Evolutionary conservation across 1,140 invertebrate genomes (phyloP).

Genomic region (Zaprionus gabonicus): DNA sequence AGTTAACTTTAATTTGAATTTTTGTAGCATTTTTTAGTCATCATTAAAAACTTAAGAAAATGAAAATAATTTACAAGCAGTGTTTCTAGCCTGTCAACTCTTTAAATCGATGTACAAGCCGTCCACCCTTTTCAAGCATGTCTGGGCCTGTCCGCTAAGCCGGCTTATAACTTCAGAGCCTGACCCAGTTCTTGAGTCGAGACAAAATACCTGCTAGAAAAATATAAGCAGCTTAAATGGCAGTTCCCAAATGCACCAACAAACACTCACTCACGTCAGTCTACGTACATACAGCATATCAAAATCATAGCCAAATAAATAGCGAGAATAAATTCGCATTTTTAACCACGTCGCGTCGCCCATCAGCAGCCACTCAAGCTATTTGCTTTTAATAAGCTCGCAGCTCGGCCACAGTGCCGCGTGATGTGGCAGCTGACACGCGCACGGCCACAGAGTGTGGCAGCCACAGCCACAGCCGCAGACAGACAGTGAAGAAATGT

Average conservation of each 20-base stretch:
- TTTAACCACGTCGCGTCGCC: constrained; percentile 24
- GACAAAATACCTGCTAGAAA: not conserved
- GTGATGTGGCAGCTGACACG: constrained; percentile 41
- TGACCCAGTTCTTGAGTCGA: not conserved
- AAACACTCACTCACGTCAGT: constrained; percentile 2
- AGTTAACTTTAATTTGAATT: no score
- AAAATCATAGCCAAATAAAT: constrained; percentile 34
- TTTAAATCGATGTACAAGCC: not conserved
- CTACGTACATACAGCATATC: not conserved
- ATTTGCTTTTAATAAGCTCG: constrained; percentile 47
- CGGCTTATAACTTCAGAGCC: constrained; percentile 4
- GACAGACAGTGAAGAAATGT: constrained; percentile 15
- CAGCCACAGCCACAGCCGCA: constrained; percentile 13
- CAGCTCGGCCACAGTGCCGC: constrained; percentile 38
- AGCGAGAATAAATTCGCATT: constrained; percentile 21
- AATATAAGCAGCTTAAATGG: constrained; percentile 2
- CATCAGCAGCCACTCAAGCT: constrained; percentile 28
- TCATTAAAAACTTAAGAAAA: not conserved
- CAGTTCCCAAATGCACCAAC: not conserved
- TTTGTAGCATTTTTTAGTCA: no score
- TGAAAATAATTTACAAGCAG: not conserved
- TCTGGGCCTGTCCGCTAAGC: not conserved
- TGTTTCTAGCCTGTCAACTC: not conserved
- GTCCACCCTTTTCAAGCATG: not conserved
- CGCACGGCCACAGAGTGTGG: constrained; percentile 2